These are phyloP conservation scores for Tapirus terrestris DNA, from an alignment of 2,113 vertebrate species.

Conservation along the genomic window DNA sequence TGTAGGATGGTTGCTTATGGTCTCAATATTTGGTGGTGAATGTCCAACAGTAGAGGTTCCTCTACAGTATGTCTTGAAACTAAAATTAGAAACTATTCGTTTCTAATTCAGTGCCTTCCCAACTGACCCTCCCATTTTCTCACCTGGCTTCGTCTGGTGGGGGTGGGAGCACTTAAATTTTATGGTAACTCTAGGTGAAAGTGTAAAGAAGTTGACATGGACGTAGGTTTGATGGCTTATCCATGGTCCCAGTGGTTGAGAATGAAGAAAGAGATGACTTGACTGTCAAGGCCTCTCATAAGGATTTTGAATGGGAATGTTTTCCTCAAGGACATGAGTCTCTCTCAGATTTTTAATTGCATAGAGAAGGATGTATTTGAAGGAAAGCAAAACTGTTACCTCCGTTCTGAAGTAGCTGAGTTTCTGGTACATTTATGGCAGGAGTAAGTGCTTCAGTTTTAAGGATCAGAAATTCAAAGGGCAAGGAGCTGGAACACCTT, in stretches of 20 bases:
- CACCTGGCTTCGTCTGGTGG: background rate
- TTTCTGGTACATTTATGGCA: background rate
- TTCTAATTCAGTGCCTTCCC: background rate
- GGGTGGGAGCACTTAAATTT: background rate
- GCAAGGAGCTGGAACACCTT: background rate
- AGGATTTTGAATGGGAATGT: background rate
- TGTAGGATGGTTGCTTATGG: background rate
- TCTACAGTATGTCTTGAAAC: background rate
- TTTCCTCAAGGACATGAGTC: background rate
- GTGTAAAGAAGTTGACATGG: background rate
- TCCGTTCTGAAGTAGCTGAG: background rate
- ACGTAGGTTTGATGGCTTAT: background rate
- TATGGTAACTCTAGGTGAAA: background rate
- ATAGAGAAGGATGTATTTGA: background rate
- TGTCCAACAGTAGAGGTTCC: background rate
- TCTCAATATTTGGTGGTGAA: background rate
- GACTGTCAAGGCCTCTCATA: background rate
- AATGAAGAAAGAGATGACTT: background rate
- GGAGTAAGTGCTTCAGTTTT: background rate
- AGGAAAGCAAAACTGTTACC: background rate
- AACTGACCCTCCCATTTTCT: background rate
- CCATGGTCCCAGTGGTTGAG: background rate
- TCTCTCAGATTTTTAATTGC: background rate
- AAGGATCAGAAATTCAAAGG: constrained; percentile 37
- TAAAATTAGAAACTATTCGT: background rate